phyloP scores from a whole-genome alignment of 2,888 invertebrate species.

The Nemoura dubitans region DNA sequence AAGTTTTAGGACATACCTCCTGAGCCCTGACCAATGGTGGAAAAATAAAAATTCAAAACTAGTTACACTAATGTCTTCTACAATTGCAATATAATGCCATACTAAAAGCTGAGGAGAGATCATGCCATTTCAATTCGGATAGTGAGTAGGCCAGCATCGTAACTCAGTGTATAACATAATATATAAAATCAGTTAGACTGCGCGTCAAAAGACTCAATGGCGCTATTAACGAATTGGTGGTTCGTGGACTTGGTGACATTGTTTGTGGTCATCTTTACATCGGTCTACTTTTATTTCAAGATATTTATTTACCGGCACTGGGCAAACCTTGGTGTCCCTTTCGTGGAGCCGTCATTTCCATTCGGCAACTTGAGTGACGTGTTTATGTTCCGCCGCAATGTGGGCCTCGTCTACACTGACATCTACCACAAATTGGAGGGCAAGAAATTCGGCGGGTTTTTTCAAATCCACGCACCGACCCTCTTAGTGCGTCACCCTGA shows the following conservation, averaged over 20 bases:
- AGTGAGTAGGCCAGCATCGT: too few relatives aligned
- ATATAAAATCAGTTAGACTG: not conserved
- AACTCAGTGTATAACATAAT: too few relatives aligned
- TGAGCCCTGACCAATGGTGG: too few relatives aligned
- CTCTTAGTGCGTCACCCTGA: conserved; percentile 56
- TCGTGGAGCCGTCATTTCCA: conserved; percentile 67
- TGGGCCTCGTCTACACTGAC: conserved; percentile 70
- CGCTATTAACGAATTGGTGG: not conserved
- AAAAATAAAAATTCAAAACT: too few relatives aligned
- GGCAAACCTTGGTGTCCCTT: conserved; percentile 66
- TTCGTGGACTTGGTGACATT: not conserved
- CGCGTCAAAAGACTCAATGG: not conserved
- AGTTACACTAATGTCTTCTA: too few relatives aligned
- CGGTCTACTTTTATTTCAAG: not conserved
- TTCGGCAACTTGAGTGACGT: conserved; percentile 70
- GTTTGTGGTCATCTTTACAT: not conserved
- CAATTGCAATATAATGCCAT: too few relatives aligned
- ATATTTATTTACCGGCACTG: conserved; percentile 59
- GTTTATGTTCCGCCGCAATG: conserved; percentile 65
- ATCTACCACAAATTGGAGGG: conserved; percentile 62
- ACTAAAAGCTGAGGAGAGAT: too few relatives aligned
- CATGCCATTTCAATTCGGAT: too few relatives aligned
- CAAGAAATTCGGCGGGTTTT: conserved; percentile 57
- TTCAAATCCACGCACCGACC: conserved; percentile 56
- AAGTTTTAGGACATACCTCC: too few relatives aligned